Evolutionary conservation across 2,888 invertebrate genomes (phyloP).

Genomic region (Phyllotreta cruciferae): DNA sequence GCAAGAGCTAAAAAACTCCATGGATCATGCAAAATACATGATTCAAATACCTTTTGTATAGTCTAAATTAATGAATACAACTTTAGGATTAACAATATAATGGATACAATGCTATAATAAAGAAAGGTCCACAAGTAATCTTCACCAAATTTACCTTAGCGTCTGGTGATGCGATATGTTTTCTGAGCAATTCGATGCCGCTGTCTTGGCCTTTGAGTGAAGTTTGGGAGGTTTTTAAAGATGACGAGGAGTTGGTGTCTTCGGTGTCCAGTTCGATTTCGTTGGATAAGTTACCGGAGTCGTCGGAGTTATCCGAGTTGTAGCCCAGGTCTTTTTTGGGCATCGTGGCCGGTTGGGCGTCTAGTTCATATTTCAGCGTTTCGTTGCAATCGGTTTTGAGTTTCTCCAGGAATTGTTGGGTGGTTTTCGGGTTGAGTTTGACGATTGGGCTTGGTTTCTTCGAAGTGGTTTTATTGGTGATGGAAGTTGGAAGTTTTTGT

Average conservation of each 20-base stretch:
- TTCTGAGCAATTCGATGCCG: conserved; percentile 32
- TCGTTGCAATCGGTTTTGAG: conserved; percentile 38
- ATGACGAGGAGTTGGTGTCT: conserved; percentile 42
- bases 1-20: not conserved
- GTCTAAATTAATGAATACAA: too few relatives aligned
- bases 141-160: conserved; percentile 30
- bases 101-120: too few relatives aligned
- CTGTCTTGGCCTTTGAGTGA: conserved; percentile 35
- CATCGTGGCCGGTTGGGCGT: conserved; percentile 35
- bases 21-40: conserved; percentile 42
- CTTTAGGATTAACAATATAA: too few relatives aligned
- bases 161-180: conserved; percentile 12
- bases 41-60: too few relatives aligned
- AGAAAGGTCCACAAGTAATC: too few relatives aligned
- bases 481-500: conserved; percentile 25
- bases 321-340: conserved; percentile 56
- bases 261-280: conserved; percentile 65
- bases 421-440: conserved; percentile 45
- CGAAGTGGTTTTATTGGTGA: conserved; percentile 27
- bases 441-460: conserved; percentile 35
- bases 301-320: conserved; percentile 75
- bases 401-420: conserved; percentile 44
- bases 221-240: conserved; percentile 40
- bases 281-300: conserved; percentile 83
- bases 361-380: conserved; percentile 33